phyloP scores from a whole-genome alignment of 2,797 vertebrate genomes.

The Ctenochaetus hawaiiensis region DNA sequence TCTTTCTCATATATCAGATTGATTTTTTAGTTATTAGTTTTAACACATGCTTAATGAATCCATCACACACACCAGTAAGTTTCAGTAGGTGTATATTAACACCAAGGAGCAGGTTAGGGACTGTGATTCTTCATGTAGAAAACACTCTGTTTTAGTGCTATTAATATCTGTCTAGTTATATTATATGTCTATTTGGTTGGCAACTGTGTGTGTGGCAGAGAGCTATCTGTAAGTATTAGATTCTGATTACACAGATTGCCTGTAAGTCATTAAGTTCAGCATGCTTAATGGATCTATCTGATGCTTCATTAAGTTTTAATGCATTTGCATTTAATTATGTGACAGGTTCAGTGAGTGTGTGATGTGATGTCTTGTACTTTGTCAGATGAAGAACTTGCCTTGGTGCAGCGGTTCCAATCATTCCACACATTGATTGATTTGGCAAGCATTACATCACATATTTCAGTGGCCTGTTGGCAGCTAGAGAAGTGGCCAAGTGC shows the following conservation, averaged over 20 bases:
- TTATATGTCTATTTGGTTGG: slow-evolving; percentile 25
- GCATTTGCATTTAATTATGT: slow-evolving; percentile 47
- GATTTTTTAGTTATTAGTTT: slow-evolving; percentile 50
- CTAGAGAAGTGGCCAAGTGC: not conserved
- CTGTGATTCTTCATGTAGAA: slow-evolving; percentile 38
- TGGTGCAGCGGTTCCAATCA: slow-evolving; percentile 16
- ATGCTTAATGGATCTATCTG: slow-evolving; percentile 56
- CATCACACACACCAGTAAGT: slow-evolving; percentile 57
- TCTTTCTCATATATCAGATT: slow-evolving; percentile 15
- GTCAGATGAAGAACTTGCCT: slow-evolving; percentile 37
- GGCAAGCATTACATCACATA: not conserved
- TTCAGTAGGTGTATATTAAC: slow-evolving; percentile 42
- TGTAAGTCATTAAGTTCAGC: slow-evolving; percentile 44
- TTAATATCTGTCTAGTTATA: slow-evolving; percentile 60
- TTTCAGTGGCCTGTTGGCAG: not conserved
- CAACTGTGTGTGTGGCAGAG: slow-evolving; percentile 14
- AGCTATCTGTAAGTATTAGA: slow-evolving; percentile 37
- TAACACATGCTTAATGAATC: slow-evolving; percentile 60
- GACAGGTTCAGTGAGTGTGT: slow-evolving; percentile 48
- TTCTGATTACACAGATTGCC: slow-evolving; percentile 48
- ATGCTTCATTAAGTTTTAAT: slow-evolving; percentile 66
- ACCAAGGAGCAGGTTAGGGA: slow-evolving; percentile 24
- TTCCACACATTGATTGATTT: slow-evolving; percentile 38
- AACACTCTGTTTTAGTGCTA: slow-evolving; percentile 38
- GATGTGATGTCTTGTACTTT: slow-evolving; percentile 44